Evolutionary conservation across 2,113 vertebrate species (phyloP).

Genomic region (Neotragus pygmaeus): DNA sequence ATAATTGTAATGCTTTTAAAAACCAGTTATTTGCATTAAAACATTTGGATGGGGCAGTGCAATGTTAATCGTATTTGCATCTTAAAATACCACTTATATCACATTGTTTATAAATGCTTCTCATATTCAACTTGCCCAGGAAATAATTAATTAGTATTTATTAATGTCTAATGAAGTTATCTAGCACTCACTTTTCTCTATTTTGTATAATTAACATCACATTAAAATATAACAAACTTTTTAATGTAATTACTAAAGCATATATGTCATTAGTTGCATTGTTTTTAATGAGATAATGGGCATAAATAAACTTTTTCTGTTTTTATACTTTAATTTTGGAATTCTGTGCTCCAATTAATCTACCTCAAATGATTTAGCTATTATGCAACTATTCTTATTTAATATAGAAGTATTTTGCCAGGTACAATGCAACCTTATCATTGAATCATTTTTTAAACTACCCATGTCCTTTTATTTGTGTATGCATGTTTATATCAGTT

Average conservation of each 20-base stretch:
- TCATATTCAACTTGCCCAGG: not conserved
- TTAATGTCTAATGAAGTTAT: not conserved
- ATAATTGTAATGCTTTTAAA: not conserved
- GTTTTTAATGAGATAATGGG: not conserved
- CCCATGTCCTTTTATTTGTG: not conserved
- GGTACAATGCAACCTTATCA: not conserved
- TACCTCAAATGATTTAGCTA: not conserved
- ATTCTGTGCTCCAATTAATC: not conserved
- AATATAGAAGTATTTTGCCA: not conserved
- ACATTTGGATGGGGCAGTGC: not conserved
- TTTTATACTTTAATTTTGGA: not conserved
- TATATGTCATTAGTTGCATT: not conserved
- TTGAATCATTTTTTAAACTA: slow-evolving; percentile 17
- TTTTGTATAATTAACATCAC: not conserved
- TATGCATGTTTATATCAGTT: slow-evolving; percentile 53
- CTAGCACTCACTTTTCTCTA: not conserved
- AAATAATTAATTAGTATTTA: not conserved
- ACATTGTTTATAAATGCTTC: not conserved
- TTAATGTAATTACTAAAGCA: not conserved
- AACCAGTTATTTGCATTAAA: not conserved
- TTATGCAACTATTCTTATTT: not conserved
- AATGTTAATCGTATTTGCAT: not conserved
- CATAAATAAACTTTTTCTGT: not conserved
- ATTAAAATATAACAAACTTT: not conserved
- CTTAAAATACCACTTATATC: not conserved